phyloP scores from a whole-genome alignment of 1,140 invertebrate species.

The Sipha flava region DNA sequence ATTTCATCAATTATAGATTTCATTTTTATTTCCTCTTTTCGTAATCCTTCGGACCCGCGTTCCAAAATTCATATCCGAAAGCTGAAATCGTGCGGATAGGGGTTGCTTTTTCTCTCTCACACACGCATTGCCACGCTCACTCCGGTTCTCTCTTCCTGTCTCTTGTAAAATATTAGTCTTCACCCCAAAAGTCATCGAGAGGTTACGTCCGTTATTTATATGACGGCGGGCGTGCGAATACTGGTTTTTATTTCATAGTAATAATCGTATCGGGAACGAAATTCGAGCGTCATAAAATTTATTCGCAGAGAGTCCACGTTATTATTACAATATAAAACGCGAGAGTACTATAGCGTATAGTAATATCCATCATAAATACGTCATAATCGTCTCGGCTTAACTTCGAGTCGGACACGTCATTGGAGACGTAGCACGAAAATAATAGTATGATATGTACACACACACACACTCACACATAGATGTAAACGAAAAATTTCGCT shows the following conservation, averaged over 20 bases:
- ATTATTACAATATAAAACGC: background rate
- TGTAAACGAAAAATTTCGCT: background rate
- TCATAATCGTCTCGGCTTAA: background rate
- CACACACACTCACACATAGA: too few relatives aligned
- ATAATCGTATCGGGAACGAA: background rate
- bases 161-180: background rate
- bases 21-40: background rate
- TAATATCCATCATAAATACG: background rate
- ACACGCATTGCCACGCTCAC: background rate
- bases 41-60: background rate
- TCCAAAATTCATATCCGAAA: background rate
- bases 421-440: background rate
- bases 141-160: background rate
- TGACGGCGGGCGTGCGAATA: background rate
- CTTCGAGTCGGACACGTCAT: background rate
- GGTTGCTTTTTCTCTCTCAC: background rate
- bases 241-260: background rate
- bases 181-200: background rate
- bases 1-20: slow-evolving; percentile 4
- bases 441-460: too few relatives aligned
- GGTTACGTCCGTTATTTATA: background rate
- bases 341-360: too few relatives aligned
- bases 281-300: background rate
- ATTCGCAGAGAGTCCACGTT: background rate
- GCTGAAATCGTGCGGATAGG: background rate